Evolutionary conservation across 2,113 vertebrate genomes (phyloP).

Genomic region (Genyomyrus donnyi): DNA sequence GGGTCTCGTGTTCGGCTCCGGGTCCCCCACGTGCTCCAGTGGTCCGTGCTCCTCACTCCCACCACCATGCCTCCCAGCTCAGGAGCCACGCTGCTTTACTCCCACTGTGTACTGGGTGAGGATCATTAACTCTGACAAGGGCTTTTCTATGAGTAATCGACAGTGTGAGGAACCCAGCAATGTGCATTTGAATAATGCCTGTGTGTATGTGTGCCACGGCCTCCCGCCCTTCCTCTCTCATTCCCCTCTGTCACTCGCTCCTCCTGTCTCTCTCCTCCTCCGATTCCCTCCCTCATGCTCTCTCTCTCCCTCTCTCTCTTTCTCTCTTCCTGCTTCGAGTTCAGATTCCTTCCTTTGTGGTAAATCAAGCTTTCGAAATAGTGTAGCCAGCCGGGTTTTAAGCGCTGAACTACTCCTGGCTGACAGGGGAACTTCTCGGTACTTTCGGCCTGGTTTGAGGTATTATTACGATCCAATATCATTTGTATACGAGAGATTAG

Average conservation of each 20-base stretch:
- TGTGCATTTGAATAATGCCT: conserved; percentile 27
- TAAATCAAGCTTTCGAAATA: not conserved
- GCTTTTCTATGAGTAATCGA: conserved; percentile 46
- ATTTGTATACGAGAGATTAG: not conserved
- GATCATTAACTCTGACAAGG: conserved; percentile 45
- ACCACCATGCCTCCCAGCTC: conserved; percentile 31
- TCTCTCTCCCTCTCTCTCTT: not conserved
- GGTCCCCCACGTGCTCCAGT: conserved; percentile 11
- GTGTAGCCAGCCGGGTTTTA: not conserved
- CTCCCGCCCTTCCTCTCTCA: conserved; percentile 3
- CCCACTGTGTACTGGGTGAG: conserved; percentile 39
- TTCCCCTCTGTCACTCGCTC: conserved; percentile 10
- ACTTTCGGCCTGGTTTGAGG: not conserved
- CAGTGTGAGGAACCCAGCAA: conserved; percentile 42
- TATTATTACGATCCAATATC: not conserved
- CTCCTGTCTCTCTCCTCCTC: conserved; percentile 4
- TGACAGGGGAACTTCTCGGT: conserved; percentile 1
- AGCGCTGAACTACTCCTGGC: not conserved
- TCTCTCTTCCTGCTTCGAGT: not conserved
- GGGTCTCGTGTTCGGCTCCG: not conserved
- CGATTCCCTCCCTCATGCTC: not conserved
- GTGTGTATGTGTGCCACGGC: conserved; percentile 16
- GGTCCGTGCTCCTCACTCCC: conserved; percentile 18
- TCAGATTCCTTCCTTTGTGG: not conserved
- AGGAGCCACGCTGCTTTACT: conserved; percentile 29